Base-by-base conservation (phyloP, 2,888 invertebrate genomes). In the Antitype chi region DNA sequence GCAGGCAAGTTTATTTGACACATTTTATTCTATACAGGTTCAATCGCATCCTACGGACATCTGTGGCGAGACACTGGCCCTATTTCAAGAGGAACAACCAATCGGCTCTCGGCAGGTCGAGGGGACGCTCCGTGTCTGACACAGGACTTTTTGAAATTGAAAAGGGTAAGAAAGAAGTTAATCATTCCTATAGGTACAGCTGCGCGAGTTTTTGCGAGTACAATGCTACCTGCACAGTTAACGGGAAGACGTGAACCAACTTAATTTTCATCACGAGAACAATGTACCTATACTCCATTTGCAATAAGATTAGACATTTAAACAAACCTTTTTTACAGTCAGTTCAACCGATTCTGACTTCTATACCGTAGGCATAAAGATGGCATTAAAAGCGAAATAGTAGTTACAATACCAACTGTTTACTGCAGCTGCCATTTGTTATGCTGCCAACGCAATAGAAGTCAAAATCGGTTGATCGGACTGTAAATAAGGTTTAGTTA, bases 51-150 rank as follows among this genome's bases (percentile, higher is more conserved):
- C 91, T 96, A 0, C 94, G 95, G 17, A 88, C 92, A 0, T 93
- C 96, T 0, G 94, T 96, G 70, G 94, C 94, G 8, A 92, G 95
- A 0, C 95, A 93, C 81, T 96, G 95, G 96, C 78, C 91, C 5
- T 92, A 94, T 89, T 95, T 96, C 91, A 92, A 91, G 70, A 92
- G 79, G 62, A 90, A 92, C 68, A 90, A 92, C 60, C 88, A 90
- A 68, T 86, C 90, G 0, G 87, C 85, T 8, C 88, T 94, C 9
- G 86, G 90, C 20, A 88, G 90, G 75, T 77, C 82, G 2, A 90
- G 96, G 1, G 96, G 95, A 1, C 91, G 96, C 47, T 96, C 96
- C 1, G 92, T 95, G 0, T 96, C 96, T 0, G 96, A 96, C 74
- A 92, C 94, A 2, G 95, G 94, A 3, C 93, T 96, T 6, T 95